A percentile compares a stretch with the other conserved stretches of the same genome.
These are phyloP conservation scores for Frankliniella fusca DNA, from an alignment of 2,888 invertebrate genomes.

Conservation along the genomic window DNA sequence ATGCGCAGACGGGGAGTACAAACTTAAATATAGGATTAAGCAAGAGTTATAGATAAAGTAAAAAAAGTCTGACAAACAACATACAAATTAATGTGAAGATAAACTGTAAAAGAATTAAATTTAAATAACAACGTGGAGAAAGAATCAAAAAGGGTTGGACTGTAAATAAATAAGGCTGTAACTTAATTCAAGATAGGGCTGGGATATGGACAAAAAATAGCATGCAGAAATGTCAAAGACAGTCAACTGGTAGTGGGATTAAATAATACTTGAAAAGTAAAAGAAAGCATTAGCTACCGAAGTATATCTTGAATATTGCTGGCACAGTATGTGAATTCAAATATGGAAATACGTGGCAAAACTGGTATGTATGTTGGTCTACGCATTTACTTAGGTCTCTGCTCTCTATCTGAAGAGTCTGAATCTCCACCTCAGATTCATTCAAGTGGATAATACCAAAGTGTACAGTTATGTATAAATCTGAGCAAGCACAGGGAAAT, in stretches of 20 bases:
- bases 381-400: slow-evolving; percentile 7
- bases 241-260: slow-evolving; percentile 10
- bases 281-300: slow-evolving; percentile 26
- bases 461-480: not conserved
- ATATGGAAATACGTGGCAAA: slow-evolving; percentile 20
- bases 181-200: slow-evolving; percentile 23
- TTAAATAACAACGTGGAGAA: slow-evolving; percentile 25
- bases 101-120: slow-evolving; percentile 27
- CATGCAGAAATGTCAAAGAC: slow-evolving; percentile 25
- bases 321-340: slow-evolving; percentile 24
- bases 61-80: slow-evolving; percentile 22
- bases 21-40: slow-evolving; percentile 15
- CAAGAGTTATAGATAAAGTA: slow-evolving; percentile 21
- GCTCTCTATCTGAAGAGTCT: slow-evolving; percentile 14
- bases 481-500: slow-evolving; percentile 22
- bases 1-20: not conserved
- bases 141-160: slow-evolving; percentile 20
- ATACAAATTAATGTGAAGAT: slow-evolving; percentile 25
- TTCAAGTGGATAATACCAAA: not conserved
- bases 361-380: not conserved
- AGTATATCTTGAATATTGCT: slow-evolving; percentile 19
- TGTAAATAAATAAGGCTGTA: not conserved
- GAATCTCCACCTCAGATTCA: slow-evolving; percentile 17
- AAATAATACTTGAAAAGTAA: slow-evolving; percentile 21
- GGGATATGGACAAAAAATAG: slow-evolving; percentile 20